Percentiles rank a stretch among this genome's conserved stretches.
Conservation (phyloP, 1,140 invertebrate species). For the Zaprionus ornatus region DNA sequence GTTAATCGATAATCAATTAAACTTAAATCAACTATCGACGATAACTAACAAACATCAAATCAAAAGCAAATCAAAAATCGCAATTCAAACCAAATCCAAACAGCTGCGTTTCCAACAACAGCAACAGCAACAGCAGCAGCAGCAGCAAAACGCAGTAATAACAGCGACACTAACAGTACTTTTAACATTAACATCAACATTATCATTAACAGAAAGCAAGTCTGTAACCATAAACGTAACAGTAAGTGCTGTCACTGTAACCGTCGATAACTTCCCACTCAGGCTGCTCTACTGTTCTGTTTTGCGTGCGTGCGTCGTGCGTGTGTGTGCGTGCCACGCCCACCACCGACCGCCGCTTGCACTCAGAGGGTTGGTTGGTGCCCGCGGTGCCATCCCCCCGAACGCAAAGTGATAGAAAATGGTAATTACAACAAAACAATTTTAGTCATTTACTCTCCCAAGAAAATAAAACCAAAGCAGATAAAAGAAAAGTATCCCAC, state of each 20-base stretch:
- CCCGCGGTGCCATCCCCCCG: slow-evolving; percentile 59
- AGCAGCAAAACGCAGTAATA: slow-evolving; percentile 5
- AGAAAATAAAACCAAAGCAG: slow-evolving; percentile 18
- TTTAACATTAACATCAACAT: slow-evolving; percentile 6
- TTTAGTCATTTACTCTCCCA: slow-evolving; percentile 57
- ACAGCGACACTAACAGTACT: neutral
- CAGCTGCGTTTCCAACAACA: neutral
- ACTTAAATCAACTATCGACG: slow-evolving; percentile 34
- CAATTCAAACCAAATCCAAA: slow-evolving; percentile 14
- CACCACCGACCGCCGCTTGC: slow-evolving; percentile 68
- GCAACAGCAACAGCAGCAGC: slow-evolving; percentile 7
- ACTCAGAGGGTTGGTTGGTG: slow-evolving; percentile 54
- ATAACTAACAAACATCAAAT: slow-evolving; percentile 47
- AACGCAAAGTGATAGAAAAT: slow-evolving; percentile 83
- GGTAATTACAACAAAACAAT: slow-evolving; percentile 81
- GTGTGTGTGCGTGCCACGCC: slow-evolving; percentile 77
- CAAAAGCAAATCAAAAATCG: slow-evolving; percentile 20
- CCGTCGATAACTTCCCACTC: slow-evolving; percentile 7
- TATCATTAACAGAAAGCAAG: neutral
- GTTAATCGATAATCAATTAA: slow-evolving; percentile 18
- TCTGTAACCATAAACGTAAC: neutral
- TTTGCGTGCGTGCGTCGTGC: slow-evolving; percentile 62
- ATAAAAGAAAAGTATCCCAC: slow-evolving; percentile 25
- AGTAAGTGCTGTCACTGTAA: slow-evolving; percentile 10
- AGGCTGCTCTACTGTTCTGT: slow-evolving; percentile 30